Evolutionary conservation across 2,888 invertebrate species (phyloP).

Genomic region (Macaria liturata): DNA sequence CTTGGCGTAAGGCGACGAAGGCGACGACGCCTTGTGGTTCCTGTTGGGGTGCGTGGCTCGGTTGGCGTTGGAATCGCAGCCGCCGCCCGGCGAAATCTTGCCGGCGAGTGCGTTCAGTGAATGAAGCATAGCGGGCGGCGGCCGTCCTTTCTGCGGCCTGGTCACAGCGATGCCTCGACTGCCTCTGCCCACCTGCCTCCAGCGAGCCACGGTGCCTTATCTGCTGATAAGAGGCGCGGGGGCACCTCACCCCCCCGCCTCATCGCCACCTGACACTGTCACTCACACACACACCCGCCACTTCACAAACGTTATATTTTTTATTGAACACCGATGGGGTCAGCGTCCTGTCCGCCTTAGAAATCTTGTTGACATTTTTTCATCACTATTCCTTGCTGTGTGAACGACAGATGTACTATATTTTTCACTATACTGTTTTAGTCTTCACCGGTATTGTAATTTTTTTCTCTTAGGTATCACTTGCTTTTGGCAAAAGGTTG

Average conservation of each 20-base stretch:
- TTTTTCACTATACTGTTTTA: constrained; percentile 38
- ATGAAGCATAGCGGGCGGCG: constrained; percentile 92
- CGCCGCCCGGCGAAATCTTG: constrained; percentile 93
- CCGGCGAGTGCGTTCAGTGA: constrained; percentile 94
- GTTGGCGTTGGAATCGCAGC: constrained; percentile 88
- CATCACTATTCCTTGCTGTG: constrained; percentile 46
- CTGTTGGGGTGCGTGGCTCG: constrained; percentile 82
- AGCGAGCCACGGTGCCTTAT: constrained; percentile 75
- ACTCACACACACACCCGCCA: constrained; percentile 58
- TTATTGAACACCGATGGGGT: constrained; percentile 54
- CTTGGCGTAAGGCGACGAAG: constrained; percentile 76
- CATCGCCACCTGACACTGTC: constrained; percentile 78
- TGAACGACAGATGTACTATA: constrained; percentile 10
- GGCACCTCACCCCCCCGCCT: constrained; percentile 77
- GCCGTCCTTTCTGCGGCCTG: constrained; percentile 75
- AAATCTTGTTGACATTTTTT: constrained; percentile 61
- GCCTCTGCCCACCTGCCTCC: constrained; percentile 64
- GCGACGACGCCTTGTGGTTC: constrained; percentile 74
- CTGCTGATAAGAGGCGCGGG: constrained; percentile 81
- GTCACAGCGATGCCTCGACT: constrained; percentile 75
- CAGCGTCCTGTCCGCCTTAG: constrained; percentile 77
- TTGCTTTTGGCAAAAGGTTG: constrained; percentile 25
- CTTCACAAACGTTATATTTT: constrained; percentile 47
- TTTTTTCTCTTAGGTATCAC: constrained; percentile 24
- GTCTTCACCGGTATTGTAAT: constrained; percentile 23